Evolutionary conservation across 2,113 vertebrate genomes (phyloP), one percentile per base, ranked within the genome.

Genomic region (Urocitellus parryii): DNA sequence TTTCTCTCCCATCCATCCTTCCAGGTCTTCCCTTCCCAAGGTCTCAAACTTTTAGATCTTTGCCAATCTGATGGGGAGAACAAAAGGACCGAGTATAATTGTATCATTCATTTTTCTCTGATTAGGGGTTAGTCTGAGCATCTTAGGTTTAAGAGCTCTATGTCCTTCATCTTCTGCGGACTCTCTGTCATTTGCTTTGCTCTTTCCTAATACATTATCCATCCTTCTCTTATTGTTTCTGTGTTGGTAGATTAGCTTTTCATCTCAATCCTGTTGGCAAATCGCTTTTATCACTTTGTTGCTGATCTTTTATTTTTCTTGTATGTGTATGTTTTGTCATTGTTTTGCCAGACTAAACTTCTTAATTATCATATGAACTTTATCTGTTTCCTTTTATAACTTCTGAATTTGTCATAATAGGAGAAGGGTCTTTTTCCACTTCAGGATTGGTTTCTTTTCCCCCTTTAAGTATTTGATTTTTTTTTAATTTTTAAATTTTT

Each of bases 111-210:
- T 83, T 25, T 51, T 58, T 95, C 37, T 78, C 51, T 65, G 61
- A 73, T 86, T 72, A 73, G n/a, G 12, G 73, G n/a, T 78, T 93
- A 45, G 86, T 11, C 48, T 32, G n/a, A 80, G 4, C 24, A 65
- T 92, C 58, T 91, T 80, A 90, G 4, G 22, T 29, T n/a, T 84
- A 88, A 77, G 53, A 86, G 6, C 53, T 37, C 22, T 70, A 9
- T n/a, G 24, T 63, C 42, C 79, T 88, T 72, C 9, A n/a, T 94
- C 88, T 88, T 89, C 63, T 89, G 4, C 88, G 53, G 95, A 79
- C 20, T 76, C 53, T 67, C 24, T 20, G 27, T 96, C 17, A 80
- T 77, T 91, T 91, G 73, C 39, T 68, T 82, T 53, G 34, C 68
- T 85, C 48, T 65, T 78, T 78, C 81, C 37, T 86, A 29, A 34